These are phyloP conservation scores for Pipa parva DNA, from an alignment of 2,113 vertebrate genomes.

Conservation along the genomic window DNA sequence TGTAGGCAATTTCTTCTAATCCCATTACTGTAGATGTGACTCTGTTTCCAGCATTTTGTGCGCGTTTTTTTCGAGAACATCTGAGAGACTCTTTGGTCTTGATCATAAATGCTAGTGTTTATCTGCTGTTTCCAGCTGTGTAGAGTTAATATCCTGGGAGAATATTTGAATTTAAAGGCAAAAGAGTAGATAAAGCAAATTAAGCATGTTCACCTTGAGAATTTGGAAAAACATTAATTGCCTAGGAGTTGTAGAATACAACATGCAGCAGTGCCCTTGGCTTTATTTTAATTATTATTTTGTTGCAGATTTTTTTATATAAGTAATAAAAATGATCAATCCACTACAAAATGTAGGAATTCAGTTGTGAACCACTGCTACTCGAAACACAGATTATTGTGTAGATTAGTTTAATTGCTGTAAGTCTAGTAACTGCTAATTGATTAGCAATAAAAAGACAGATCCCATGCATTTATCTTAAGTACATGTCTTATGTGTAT, in stretches of 20 bases:
- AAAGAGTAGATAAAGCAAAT: constrained; percentile 54
- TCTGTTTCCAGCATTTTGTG: constrained; percentile 62
- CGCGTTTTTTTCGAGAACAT: constrained; percentile 57
- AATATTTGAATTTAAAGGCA: constrained; percentile 57
- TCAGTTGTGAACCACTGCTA: constrained; percentile 1
- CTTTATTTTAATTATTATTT: constrained; percentile 8
- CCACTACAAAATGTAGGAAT: constrained; percentile 29
- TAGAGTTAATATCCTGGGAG: constrained; percentile 64
- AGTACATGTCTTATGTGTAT: no score
- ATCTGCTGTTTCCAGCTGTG: constrained; percentile 77
- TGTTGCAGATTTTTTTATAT: constrained; percentile 4
- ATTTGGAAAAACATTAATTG: constrained; percentile 43
- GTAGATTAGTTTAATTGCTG: constrained; percentile 3
- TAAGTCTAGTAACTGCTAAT: constrained; percentile 3
- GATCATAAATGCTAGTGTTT: constrained; percentile 65
- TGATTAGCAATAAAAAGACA: constrained; percentile 5
- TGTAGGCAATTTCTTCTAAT: constrained; percentile 61
- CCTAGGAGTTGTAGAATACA: constrained; percentile 48
- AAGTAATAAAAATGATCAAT: background rate
- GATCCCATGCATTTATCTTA: background rate
- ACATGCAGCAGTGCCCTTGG: background rate
- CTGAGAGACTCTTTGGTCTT: constrained; percentile 61
- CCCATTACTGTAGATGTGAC: constrained; percentile 56
- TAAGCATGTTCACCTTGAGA: constrained; percentile 54
- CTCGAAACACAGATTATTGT: background rate